phyloP scores from a whole-genome alignment of 2,797 vertebrate genomes.

The Pangasius mekongensis region DNA sequence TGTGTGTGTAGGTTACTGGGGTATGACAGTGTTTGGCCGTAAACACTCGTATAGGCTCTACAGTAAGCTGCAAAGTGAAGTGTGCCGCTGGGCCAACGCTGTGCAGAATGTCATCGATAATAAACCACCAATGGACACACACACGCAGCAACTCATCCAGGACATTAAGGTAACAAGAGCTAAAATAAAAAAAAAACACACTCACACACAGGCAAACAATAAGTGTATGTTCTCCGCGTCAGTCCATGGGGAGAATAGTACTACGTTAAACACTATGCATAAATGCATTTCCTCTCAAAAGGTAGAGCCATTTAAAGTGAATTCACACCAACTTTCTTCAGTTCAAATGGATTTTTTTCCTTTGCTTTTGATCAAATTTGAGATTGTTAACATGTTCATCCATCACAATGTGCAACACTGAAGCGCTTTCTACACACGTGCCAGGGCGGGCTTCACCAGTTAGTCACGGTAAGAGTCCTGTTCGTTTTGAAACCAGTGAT shows the following conservation, averaged over 20 bases:
- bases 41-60: conserved; percentile 94
- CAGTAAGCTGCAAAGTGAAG: conserved; percentile 92
- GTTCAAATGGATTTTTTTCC: not conserved
- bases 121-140: conserved; percentile 93
- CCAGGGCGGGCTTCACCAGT: no score
- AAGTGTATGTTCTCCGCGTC: not conserved
- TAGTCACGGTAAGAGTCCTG: not conserved
- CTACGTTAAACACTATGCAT: not conserved
- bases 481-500: not conserved
- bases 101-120: conserved; percentile 94
- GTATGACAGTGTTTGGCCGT: conserved; percentile 87
- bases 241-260: not conserved
- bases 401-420: no score
- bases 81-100: conserved; percentile 88
- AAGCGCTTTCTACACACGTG: no score
- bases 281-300: not conserved
- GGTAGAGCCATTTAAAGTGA: not conserved
- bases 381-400: no score
- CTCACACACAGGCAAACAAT: not conserved
- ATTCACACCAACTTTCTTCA: not conserved
- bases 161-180: conserved; percentile 87
- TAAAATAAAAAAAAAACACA: not conserved
- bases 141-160: conserved; percentile 94
- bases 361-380: not conserved
- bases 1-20: conserved; percentile 88